Evolutionary conservation across 2,888 invertebrate genomes (phyloP).

Genomic region (Sinodicranocentrus sp.): DNA sequence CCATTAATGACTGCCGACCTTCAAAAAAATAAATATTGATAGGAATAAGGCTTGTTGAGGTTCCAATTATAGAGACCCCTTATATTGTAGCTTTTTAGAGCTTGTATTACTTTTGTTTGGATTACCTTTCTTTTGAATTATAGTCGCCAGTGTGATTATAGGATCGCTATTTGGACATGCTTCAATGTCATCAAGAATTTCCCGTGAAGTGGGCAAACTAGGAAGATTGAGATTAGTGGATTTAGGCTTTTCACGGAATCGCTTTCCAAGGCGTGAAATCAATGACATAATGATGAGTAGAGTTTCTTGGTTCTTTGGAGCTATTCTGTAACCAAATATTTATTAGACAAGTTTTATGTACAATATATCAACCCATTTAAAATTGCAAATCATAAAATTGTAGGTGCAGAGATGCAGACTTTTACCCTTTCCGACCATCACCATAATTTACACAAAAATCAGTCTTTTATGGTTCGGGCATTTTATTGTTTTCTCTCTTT

Average conservation of each 20-base stretch:
- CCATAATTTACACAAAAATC: not conserved
- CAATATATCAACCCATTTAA: not conserved
- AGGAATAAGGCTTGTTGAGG: too few species aligned
- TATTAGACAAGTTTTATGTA: too few species aligned
- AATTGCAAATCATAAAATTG: not conserved
- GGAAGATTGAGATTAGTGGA: conserved; percentile 52
- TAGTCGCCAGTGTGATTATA: conserved; percentile 59
- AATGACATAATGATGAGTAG: conserved; percentile 28
- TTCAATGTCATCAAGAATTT: conserved; percentile 73
- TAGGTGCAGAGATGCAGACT: not conserved
- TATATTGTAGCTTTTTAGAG: too few species aligned
- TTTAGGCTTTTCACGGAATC: conserved; percentile 36
- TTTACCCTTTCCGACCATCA: not conserved
- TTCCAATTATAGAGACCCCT: too few species aligned
- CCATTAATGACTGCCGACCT: conserved; percentile 13
- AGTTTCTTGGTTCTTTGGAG: too few species aligned
- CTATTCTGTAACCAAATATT: too few species aligned
- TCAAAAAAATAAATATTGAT: not conserved
- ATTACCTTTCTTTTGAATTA: conserved; percentile 49
- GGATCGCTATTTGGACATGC: conserved; percentile 62
- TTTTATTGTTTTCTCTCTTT: too few species aligned
- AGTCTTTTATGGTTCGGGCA: too few species aligned
- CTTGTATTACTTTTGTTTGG: too few species aligned
- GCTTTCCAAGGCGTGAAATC: conserved; percentile 22
- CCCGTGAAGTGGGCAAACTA: conserved; percentile 59